Base-by-base conservation (phyloP, 2,113 vertebrate species). In the Odocoileus virginianus region DNA sequence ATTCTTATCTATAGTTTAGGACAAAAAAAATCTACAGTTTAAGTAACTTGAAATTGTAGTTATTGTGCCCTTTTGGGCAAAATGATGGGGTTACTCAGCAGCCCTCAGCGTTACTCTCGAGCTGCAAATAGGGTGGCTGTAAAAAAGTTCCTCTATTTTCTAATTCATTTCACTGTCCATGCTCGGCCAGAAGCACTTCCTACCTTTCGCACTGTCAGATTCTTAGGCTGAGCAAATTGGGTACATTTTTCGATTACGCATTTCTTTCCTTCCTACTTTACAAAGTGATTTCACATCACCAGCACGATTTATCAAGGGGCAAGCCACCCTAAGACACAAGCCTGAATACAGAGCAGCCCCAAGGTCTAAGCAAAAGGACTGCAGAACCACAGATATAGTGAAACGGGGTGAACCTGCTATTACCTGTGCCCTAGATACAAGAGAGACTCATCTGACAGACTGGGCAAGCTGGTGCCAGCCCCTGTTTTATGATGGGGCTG, bases 101-200 rank as follows among this genome's bases (percentile, higher is more conserved):
- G 55, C 21, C 13, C 2, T 45, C 15, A 14, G 67, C 45, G 47
- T 28, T 47, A 36, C 89, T 55, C 2, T 6, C 0, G 40, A 85
- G 50, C 40, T 27, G 36, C 71, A 54, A 83, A 84, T 12, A 52
- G 43, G 5, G 30, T 10, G 12, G 15, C 36, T 25, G 33, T 7
- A 61, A 45, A 54, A 79, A 23, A 94, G 33, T 25, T 76, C 10
- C 76, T 86, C 92, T 84, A 50, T 85, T 97, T 95, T 95, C 94
- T 90, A 64, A 95, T 55, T 79, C 91, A 89, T 92, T 95, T 97
- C 90, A 89, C 87, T 84, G 89, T 83, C 93, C 54, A 76, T n/a
- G 50, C 64, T 95, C n/a, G 93, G 94, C 81, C 79, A 93, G 47
- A 84, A 79, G 84, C 15, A 43, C 84, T 89, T 87, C 81, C 54